Conservation (phyloP, 2,797 vertebrate genomes). For the Anabacerthia variegaticeps region DNA sequence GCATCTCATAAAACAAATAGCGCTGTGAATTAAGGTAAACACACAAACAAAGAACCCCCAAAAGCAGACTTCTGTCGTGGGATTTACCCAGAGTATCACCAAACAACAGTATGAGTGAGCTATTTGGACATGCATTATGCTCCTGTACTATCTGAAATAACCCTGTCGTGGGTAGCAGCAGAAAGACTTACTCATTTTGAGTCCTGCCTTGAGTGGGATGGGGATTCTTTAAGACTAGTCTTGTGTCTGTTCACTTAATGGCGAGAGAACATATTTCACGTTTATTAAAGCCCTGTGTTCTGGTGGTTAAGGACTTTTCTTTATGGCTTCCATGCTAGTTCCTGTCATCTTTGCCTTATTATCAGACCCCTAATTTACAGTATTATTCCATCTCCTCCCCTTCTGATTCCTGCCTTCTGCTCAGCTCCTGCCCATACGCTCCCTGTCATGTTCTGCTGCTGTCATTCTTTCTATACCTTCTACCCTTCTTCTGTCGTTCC, state of each 20-base stretch:
- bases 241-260: neutral
- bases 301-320: neutral
- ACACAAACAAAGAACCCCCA: neutral
- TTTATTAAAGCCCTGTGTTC: neutral
- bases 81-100: neutral
- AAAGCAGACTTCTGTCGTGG: neutral
- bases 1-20: neutral
- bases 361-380: neutral
- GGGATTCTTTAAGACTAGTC: neutral
- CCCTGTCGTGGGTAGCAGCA: neutral
- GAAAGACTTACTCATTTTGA: neutral
- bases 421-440: neutral
- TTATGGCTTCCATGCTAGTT: neutral
- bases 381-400: neutral
- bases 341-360: neutral
- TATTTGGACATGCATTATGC: neutral
- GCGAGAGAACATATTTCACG: neutral
- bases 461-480: neutral
- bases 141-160: neutral
- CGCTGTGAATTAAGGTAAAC: neutral
- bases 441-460: neutral
- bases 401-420: neutral
- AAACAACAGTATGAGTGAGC: neutral
- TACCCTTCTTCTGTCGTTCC: neutral
- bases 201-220: neutral